A percentile compares a stretch with the other conserved stretches of the same genome.
These are phyloP conservation scores for Otis tarda DNA, from an alignment of 2,113 vertebrate genomes.

Conservation along the genomic window DNA sequence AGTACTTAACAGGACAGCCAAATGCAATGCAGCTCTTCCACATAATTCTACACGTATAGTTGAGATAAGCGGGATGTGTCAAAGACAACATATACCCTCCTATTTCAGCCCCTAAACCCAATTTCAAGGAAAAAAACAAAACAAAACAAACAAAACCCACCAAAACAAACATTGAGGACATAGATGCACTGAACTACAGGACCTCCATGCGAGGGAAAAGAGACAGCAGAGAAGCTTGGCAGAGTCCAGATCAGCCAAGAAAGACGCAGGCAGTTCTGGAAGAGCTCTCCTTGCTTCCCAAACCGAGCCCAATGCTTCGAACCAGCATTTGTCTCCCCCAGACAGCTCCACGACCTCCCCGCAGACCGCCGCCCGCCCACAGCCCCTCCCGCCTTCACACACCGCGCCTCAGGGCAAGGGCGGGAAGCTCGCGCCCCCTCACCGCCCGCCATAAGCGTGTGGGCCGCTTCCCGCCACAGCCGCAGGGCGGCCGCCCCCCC, in stretches of 20 bases:
- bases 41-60: background rate
- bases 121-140: background rate
- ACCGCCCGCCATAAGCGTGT: too few relatives aligned
- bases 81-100: background rate
- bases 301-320: background rate
- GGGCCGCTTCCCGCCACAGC: too few relatives aligned
- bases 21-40: background rate
- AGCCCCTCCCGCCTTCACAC: too few relatives aligned
- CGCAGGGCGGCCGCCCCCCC: too few relatives aligned
- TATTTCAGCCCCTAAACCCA: background rate
- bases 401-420: too few relatives aligned
- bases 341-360: fast-evolving
- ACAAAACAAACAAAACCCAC: background rate
- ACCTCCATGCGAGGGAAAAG: background rate
- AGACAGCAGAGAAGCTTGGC: background rate
- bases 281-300: background rate
- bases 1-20: background rate
- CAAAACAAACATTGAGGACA: background rate
- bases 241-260: background rate
- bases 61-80: background rate
- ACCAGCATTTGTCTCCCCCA: background rate
- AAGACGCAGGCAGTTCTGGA: background rate
- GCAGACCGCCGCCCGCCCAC: too few relatives aligned
- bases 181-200: background rate
- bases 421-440: too few relatives aligned